phyloP scores from a whole-genome alignment of 2,113 vertebrate genomes.

The Cyprinus carpio region DNA sequence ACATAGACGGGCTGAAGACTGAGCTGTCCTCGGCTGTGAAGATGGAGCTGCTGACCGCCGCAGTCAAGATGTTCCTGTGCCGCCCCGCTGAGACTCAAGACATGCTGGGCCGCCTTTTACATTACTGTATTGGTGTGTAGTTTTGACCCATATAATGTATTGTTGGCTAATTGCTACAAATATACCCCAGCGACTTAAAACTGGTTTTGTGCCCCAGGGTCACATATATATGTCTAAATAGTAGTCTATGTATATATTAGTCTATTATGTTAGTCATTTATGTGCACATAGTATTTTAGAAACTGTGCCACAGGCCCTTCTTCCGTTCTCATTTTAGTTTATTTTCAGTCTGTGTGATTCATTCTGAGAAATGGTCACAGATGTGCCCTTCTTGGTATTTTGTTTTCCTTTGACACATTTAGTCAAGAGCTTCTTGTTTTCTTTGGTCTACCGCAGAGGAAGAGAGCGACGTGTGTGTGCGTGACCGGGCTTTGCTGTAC shows the following conservation, averaged over 20 bases:
- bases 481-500: slow-evolving; percentile 90
- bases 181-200: too few relatives aligned
- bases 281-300: too few relatives aligned
- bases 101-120: slow-evolving; percentile 85
- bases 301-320: neutral
- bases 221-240: too few relatives aligned
- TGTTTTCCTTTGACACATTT: neutral
- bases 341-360: neutral
- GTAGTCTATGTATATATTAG: too few relatives aligned
- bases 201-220: too few relatives aligned
- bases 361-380: neutral
- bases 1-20: slow-evolving; percentile 82
- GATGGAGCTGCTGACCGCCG: slow-evolving; percentile 88
- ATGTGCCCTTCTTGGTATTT: neutral
- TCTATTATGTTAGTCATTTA: too few relatives aligned
- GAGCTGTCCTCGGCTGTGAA: slow-evolving; percentile 84
- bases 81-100: slow-evolving; percentile 94
- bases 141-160: too few relatives aligned
- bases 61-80: slow-evolving; percentile 84
- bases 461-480: slow-evolving; percentile 88
- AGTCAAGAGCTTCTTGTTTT: neutral
- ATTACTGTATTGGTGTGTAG: slow-evolving; percentile 84
- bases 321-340: neutral
- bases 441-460: slow-evolving; percentile 80
- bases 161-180: too few relatives aligned